Base-by-base conservation (phyloP, 1,140 invertebrate genomes). In the Fopius arisanus region DNA sequence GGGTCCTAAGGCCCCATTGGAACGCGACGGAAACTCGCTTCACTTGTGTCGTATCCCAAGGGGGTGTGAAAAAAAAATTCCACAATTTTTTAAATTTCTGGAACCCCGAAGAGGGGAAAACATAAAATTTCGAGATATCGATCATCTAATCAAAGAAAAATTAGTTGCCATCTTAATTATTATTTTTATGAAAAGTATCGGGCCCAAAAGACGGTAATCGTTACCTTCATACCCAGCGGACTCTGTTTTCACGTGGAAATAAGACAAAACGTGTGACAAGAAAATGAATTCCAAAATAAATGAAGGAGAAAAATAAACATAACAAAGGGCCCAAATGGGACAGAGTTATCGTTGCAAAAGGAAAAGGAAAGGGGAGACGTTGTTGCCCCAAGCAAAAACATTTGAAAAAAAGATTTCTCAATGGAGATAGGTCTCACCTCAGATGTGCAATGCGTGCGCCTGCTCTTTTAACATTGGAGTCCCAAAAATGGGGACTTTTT, bases 361-460 rank as follows among this genome's bases (percentile, higher is more conserved):
- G 69, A 51, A 51, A 71, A 59, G 63, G 71, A 29, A 67, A 67
- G 40, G 29, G 12, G 16, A 21, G 51, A 16, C 28, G 54, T 59
- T 63, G 14, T 21, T 51, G 67, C 26, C 62, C 66, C 65, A 37
- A 12, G 19, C 31, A 21, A 51, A 51, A 51, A 16, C 43, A 51
- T 51, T 51, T 51, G 43, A 23, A 41, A 33, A 69, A 41, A 74
- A 82, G 83, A 88, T 87, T 79, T 80, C 75, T 81, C 78, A 87
- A 88, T 84, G 81, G 81, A 88, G 84, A 87, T 87, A 88, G 80
- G 72, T 33, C 19, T 16, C 29, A 31, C 33, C 40, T 41, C 14
- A 12, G n/a, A 67, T 43, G 26, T 6, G 62, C 62, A 29, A 29
- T 65, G 33, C 14, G 67, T 23, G 40, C 66, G 28, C 37, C 48